Percentiles rank a stretch among this genome's conserved stretches.
phyloP scores from a whole-genome alignment of 2,113 vertebrate genomes.

The Piprites chloris region DNA sequence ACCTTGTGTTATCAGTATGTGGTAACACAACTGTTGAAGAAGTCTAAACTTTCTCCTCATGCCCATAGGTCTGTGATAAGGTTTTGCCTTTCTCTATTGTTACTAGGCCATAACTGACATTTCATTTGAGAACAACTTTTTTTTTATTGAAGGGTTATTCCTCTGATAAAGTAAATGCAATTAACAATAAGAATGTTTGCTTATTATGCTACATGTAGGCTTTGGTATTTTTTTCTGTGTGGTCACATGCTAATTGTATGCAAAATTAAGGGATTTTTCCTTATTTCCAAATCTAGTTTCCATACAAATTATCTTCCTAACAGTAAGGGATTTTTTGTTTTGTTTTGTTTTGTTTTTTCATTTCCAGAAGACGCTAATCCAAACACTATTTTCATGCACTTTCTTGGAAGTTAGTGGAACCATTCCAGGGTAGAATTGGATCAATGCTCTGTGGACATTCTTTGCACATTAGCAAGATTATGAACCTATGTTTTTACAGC shows the following conservation, averaged over 20 bases:
- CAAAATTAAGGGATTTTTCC: background rate
- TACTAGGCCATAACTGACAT: background rate
- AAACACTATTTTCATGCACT: background rate
- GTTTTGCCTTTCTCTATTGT: background rate
- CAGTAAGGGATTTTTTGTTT: background rate
- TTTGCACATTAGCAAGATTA: background rate
- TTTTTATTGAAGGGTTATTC: background rate
- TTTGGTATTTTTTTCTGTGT: background rate
- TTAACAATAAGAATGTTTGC: background rate
- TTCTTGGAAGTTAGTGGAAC: background rate
- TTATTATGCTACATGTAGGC: background rate
- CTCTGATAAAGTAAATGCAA: background rate
- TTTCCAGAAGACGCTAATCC: background rate
- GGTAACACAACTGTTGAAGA: background rate
- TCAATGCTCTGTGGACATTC: background rate
- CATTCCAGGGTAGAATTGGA: background rate
- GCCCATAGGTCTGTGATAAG: background rate
- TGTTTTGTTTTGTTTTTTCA: too few relatives aligned
- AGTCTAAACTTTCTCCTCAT: background rate
- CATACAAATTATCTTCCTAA: background rate
- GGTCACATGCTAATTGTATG: accelerated
- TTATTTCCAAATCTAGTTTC: background rate
- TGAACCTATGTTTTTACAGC: background rate
- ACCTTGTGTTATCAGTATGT: background rate
- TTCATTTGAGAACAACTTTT: background rate